Base-by-base conservation (phyloP, 1,140 invertebrate genomes). In the Nephila pilipes region DNA sequence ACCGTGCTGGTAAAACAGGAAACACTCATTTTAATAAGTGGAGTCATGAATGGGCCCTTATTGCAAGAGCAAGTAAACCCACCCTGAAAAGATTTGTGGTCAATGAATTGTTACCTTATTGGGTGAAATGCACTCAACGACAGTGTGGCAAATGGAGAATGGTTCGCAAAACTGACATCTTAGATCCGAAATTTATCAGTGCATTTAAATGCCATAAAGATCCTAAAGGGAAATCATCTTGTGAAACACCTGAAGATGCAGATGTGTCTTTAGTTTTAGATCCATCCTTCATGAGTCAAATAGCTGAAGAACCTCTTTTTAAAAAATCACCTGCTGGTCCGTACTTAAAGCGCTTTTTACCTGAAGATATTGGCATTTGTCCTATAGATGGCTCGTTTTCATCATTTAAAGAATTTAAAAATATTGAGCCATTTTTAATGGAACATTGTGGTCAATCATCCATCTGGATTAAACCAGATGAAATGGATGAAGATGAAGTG, bases 341-440 rank as follows among this genome's bases (percentile, higher is more conserved):
- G n/a, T 96, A 95, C 91, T 94, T 96, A 12, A 94, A 88, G 0
- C 94, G 94, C 32, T 96, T 96, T 94, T 95, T 95, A 89, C 94
- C 95, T 25, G 96, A 96, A 93, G 95, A 95, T 63, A 94, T 96
- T 25, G 96, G 96, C 32, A 93, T 96, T 93, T 95, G 95, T 92
- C 95, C 95, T 36, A 95, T 96, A 90, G 95, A 95, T 60, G 94
- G 96, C 25, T 95, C 95, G 58, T 93, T 95, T 94, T 90, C 93
- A 2, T 16, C 85, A 14, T 4, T n/a, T 1, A 32, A 58, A 6
- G 55, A 69, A 54, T 55, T 83, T 22, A 38, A 63, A 55, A 65
- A 92, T 29, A 75, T 94, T 32, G 85, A 94, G 55, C 94, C 93
- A 46, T 96, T 96, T 94, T 94, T 94, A 46, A 94, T 95, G 5